Evolutionary conservation across 1,140 invertebrate genomes (phyloP).

Genomic region (Leptopilina clavipes): DNA sequence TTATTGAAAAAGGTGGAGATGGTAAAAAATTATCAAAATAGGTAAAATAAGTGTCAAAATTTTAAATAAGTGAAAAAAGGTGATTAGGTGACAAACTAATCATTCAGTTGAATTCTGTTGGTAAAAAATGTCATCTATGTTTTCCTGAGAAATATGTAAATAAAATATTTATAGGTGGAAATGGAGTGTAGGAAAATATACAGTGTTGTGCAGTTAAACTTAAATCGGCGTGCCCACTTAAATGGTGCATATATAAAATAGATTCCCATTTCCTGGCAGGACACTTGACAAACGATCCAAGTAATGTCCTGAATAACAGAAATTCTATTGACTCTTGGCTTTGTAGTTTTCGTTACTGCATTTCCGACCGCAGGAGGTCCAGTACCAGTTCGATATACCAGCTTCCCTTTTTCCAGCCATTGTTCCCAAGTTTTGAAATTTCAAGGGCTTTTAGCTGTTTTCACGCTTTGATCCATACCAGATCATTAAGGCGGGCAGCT

Average conservation of each 20-base stretch:
- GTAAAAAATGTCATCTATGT: too few species aligned
- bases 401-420: conserved; percentile 45
- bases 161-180: too few species aligned
- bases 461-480: conserved; percentile 31
- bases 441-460: conserved; percentile 38
- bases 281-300: conserved; percentile 57
- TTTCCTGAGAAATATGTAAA: too few species aligned
- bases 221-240: neutral
- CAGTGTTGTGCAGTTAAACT: neutral
- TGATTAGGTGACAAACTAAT: too few species aligned
- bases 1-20: too few species aligned
- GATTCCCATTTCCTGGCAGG: conserved; percentile 46
- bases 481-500: conserved; percentile 37
- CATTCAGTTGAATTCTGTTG: too few species aligned
- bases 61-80: too few species aligned
- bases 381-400: conserved; percentile 26
- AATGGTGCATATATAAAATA: conserved; percentile 25
- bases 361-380: conserved; percentile 49
- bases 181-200: too few species aligned
- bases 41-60: too few species aligned
- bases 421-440: conserved; percentile 48
- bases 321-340: conserved; percentile 51
- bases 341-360: conserved; percentile 47
- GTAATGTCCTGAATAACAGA: conserved; percentile 59
- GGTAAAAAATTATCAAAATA: too few species aligned